Conservation (phyloP, 1,140 invertebrate genomes). For the Bombus breviceps region DNA sequence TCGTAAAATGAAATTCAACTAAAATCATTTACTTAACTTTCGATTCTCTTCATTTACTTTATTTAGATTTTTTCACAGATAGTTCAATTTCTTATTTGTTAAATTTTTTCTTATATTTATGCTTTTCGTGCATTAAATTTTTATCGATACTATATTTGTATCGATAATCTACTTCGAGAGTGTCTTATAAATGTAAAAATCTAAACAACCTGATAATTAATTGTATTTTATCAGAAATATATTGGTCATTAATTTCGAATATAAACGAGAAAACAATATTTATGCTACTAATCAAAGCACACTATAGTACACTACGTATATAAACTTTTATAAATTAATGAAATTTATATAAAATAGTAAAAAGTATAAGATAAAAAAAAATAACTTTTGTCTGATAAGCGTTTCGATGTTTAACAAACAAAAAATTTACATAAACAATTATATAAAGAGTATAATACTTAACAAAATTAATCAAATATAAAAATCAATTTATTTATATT, state of each 20-base stretch:
- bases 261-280: neutral
- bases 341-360: no score
- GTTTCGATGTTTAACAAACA: no score
- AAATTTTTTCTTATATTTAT: neutral
- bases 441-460: no score
- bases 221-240: neutral
- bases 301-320: neutral
- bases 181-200: neutral
- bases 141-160: neutral
- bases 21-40: neutral
- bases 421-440: no score
- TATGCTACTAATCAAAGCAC: neutral
- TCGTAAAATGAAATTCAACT: neutral
- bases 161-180: neutral
- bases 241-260: neutral
- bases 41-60: neutral
- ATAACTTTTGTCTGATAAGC: no score
- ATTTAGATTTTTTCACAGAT: no score
- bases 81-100: neutral
- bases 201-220: neutral
- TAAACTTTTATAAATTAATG: no score
- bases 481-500: no score
- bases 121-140: neutral
- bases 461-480: no score
- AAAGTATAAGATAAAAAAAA: no score